Evolutionary conservation across 2,888 invertebrate species (phyloP), one percentile per base, ranked within the genome.

Genomic region (Liposcelis brunnea): DNA sequence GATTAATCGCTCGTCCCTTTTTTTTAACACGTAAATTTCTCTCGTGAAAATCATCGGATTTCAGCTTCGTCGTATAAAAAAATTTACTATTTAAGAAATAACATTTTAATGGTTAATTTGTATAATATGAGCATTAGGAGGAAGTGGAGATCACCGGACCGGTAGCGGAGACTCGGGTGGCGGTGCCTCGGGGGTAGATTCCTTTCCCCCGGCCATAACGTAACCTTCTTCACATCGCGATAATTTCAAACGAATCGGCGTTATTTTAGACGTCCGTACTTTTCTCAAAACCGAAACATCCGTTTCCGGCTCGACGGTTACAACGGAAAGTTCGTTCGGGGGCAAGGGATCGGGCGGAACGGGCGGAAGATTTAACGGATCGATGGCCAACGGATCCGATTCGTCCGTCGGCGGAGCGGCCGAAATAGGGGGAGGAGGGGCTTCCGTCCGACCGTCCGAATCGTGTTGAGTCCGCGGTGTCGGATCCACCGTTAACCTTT

Each of bases 241-340:
- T 52, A 89, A 61, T 71, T 89, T 89, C 67, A 89, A 74, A 52
- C 83, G 75, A 52, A 89, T 81, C 11, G 86, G 86, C 31, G 80
- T 78, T 54, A 77, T 72, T 66, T 79, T 77, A 47, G 71, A 72
- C 50, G 75, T 70, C 55, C 75, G 71, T 52, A 75, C 68, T 58
- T 73, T 72, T 47, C 71, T 69, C 56, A 71, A 57, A 16, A 61
- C 59, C 53, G 54, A 67, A 58, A 55, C 67, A 57, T 52, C 53
- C 53, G 16, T 46, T 54, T 50, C 26, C 10, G 46, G 34, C 15
- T 21, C 12, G 6, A 26, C 15, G 8, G 26, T 26, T 8, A 26
- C 26, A 26, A 26, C 26, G 5, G 26, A 26, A 26, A 26, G 26
- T 26, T 26, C 26, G 26, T 8, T 26, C 4, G 26, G 26, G 32